Percentiles rank a stretch among this genome's conserved stretches.
These are phyloP conservation scores for Okamejei kenojei DNA, from an alignment of 2,797 vertebrate species.

Conservation along the genomic window DNA sequence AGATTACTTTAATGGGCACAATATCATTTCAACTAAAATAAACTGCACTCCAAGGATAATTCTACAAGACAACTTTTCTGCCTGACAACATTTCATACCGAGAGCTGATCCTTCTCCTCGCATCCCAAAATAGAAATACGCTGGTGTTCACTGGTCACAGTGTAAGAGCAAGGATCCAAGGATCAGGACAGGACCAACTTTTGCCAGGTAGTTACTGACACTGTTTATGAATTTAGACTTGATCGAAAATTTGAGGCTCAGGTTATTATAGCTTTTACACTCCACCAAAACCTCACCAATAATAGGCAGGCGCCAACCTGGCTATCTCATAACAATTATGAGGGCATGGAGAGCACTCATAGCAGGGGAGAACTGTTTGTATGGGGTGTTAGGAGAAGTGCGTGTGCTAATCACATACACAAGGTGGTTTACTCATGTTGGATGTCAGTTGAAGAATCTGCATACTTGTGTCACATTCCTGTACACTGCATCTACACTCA, in stretches of 20 bases:
- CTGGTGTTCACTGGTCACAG: background rate
- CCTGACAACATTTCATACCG: background rate
- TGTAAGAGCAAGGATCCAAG: background rate
- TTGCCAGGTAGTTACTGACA: no score
- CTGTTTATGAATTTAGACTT: background rate
- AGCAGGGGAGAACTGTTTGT: background rate
- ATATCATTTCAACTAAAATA: background rate
- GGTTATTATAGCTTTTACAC: background rate
- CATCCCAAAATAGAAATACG: background rate
- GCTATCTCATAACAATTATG: background rate
- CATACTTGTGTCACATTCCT: no score
- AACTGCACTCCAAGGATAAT: background rate
- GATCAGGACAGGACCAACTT: background rate
- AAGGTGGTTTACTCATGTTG: no score
- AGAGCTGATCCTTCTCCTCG: background rate
- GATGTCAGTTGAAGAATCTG: no score
- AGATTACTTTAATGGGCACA: background rate
- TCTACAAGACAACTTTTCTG: background rate
- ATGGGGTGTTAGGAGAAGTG: background rate
- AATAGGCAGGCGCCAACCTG: background rate
- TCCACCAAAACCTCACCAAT: background rate
- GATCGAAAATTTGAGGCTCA: background rate
- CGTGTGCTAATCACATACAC: no score
- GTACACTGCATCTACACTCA: no score
- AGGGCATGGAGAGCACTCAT: background rate